Conservation (phyloP, 2,888 invertebrate species). For the Conus canariensis region DNA sequence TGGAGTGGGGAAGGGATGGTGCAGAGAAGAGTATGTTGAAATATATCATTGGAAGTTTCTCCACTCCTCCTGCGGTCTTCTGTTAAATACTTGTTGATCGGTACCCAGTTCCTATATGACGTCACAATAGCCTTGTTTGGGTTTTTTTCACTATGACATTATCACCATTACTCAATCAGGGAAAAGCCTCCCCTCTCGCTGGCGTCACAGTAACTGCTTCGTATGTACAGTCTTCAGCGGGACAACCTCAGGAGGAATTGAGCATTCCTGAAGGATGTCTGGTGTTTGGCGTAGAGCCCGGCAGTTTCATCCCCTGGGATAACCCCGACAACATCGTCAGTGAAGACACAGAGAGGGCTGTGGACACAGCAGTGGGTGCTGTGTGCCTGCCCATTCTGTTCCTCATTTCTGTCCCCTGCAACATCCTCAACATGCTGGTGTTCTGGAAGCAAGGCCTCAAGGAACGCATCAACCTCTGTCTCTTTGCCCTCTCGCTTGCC, state of each 20-base stretch:
- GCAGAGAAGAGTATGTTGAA: too few species aligned
- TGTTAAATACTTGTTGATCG: too few species aligned
- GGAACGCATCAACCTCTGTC: constrained; percentile 31
- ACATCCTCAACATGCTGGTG: constrained; percentile 20
- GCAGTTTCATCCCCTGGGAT: constrained; percentile 6
- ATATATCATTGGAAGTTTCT: too few species aligned
- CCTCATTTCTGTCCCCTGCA: not conserved
- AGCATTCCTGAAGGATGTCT: not conserved
- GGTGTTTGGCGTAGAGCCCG: not conserved
- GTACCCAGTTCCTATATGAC: too few species aligned
- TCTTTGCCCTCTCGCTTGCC: constrained; percentile 18
- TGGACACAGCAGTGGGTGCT: not conserved
- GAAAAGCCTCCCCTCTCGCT: too few species aligned
- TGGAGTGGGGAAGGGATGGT: too few species aligned
- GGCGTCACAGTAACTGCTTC: too few species aligned
- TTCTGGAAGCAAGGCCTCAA: constrained; percentile 27
- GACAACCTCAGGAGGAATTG: not conserved
- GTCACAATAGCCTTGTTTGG: too few species aligned
- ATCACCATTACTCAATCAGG: too few species aligned
- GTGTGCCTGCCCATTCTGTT: constrained; percentile 2
- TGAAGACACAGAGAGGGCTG: not conserved
- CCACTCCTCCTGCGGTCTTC: too few species aligned
- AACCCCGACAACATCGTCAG: constrained; percentile 10
- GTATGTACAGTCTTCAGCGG: too few species aligned
- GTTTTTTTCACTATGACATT: too few species aligned